Percentiles rank a stretch among this genome's conserved stretches.
These are phyloP conservation scores for Podocnemis expansa DNA, from an alignment of 2,113 vertebrate species.

Conservation along the genomic window DNA sequence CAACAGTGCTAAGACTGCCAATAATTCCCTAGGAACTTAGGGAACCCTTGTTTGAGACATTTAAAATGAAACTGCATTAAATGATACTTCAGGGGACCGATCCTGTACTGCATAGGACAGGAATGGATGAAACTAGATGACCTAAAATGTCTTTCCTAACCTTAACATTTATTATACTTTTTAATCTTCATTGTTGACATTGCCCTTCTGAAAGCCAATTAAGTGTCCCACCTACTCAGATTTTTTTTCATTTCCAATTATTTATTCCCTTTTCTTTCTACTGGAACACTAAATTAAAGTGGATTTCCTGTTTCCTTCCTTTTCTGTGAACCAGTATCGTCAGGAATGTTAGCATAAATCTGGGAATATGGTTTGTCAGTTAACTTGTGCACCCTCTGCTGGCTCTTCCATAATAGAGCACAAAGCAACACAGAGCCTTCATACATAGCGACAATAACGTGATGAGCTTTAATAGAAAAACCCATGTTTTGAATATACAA, in stretches of 20 bases:
- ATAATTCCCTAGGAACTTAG: neutral
- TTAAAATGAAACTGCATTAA: neutral
- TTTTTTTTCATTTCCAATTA: neutral
- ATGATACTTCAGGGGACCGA: neutral
- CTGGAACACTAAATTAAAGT: neutral
- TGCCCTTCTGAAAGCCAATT: neutral
- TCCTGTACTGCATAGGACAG: neutral
- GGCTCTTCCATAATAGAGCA: constrained; percentile 52
- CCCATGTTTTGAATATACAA: neutral
- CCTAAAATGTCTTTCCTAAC: neutral
- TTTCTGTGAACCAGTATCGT: neutral
- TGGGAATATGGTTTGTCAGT: neutral
- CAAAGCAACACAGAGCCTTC: constrained; percentile 1
- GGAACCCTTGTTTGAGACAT: neutral
- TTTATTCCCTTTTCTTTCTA: neutral
- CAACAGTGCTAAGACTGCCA: neutral
- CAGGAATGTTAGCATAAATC: neutral
- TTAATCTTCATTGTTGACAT: neutral
- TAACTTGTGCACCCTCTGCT: constrained; percentile 67
- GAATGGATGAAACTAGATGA: neutral
- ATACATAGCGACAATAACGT: neutral
- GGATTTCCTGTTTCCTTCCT: neutral
- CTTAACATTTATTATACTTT: neutral
- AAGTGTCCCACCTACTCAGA: neutral
- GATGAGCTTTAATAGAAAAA: neutral